Evolutionary conservation across 92 coral and sea anemone species (phyloP).

Genomic region (Ricordea florida): DNA sequence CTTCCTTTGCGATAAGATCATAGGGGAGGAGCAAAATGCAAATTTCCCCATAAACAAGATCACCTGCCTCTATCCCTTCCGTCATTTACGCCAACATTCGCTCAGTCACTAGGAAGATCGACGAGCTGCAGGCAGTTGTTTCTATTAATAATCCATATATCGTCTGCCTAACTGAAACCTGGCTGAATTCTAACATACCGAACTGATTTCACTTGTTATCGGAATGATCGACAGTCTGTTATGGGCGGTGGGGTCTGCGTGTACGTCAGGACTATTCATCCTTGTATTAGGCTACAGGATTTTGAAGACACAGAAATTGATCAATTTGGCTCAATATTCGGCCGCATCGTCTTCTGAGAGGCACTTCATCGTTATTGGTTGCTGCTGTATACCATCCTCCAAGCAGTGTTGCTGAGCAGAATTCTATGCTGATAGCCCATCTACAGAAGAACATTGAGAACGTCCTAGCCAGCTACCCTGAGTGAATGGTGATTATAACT

Average conservation of each 20-base stretch:
- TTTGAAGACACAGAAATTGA: not conserved
- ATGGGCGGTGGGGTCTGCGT: slow-evolving; percentile 48
- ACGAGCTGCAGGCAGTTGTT: slow-evolving; percentile 2
- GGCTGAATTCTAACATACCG: slow-evolving; percentile 38
- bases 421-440: slow-evolving; percentile 15
- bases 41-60: too few relatives aligned
- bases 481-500: not conserved
- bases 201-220: slow-evolving; percentile 24
- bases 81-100: not conserved
- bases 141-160: slow-evolving; percentile 4
- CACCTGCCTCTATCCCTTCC: slow-evolving; percentile 5
- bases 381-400: not conserved
- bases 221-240: slow-evolving; percentile 29
- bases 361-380: slow-evolving; percentile 6
- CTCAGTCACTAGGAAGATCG: not conserved
- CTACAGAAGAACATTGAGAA: slow-evolving; percentile 8
- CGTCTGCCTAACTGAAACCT: slow-evolving; percentile 33
- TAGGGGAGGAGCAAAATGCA: too few relatives aligned
- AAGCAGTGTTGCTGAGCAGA: slow-evolving; percentile 26
- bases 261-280: slow-evolving; percentile 29
- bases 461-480: not conserved
- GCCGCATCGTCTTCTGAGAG: slow-evolving; percentile 1
- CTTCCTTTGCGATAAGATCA: too few relatives aligned
- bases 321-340: not conserved
- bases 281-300: slow-evolving; percentile 21